Conservation (phyloP, 2,888 invertebrate genomes). For the Pterobdella sp. region DNA sequence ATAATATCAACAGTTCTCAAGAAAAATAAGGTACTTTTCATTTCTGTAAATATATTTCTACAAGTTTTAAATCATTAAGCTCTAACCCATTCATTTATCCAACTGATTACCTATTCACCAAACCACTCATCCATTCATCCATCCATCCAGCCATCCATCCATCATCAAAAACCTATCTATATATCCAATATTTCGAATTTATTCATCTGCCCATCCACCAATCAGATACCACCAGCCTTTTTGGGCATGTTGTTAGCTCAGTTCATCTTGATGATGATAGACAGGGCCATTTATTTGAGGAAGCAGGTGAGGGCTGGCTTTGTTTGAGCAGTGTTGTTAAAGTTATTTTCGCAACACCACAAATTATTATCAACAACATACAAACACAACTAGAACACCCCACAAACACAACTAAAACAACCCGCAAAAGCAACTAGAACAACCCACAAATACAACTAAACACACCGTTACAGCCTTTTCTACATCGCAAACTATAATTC, state of each 20-base stretch:
- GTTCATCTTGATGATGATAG: slow-evolving; percentile 86
- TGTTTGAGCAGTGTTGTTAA: background rate
- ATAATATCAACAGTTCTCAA: slow-evolving; percentile 35
- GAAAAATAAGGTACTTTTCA: slow-evolving; percentile 36
- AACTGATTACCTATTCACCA: background rate
- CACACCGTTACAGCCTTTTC: too few species aligned
- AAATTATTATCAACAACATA: background rate
- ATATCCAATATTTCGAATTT: too few species aligned
- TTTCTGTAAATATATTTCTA: background rate
- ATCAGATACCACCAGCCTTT: slow-evolving; percentile 75
- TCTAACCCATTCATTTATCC: background rate
- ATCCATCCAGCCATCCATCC: too few species aligned
- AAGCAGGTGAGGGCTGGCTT: slow-evolving; percentile 63
- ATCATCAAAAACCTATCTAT: too few species aligned
- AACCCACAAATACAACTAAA: background rate
- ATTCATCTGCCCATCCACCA: too few species aligned
- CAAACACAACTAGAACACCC: background rate
- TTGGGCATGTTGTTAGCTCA: slow-evolving; percentile 89
- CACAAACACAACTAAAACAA: background rate
- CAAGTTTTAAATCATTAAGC: background rate
- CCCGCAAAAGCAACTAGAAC: background rate
- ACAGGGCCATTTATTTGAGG: slow-evolving; percentile 85
- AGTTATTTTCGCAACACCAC: background rate
- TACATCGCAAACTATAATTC: background rate
- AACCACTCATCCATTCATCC: background rate